A percentile compares a stretch with the other conserved stretches of the same genome.
Conservation (phyloP, 2,888 invertebrate genomes). For the Tachina grossa region DNA sequence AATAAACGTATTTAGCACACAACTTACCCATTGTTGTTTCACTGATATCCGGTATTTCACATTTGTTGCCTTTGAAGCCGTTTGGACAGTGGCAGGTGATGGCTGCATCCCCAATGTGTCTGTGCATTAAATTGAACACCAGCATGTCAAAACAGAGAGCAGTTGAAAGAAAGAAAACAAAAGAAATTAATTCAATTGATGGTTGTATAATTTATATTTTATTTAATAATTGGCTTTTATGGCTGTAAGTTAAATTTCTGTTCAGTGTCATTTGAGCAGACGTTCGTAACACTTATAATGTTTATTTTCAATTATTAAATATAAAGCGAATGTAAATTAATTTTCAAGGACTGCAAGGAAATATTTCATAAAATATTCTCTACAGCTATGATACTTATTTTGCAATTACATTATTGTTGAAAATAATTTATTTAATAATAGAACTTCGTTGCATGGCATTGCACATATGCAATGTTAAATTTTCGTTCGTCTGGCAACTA, state of each 20-base stretch:
- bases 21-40: conserved; percentile 81
- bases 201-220: background rate
- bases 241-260: conserved; percentile 12
- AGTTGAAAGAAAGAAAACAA: background rate
- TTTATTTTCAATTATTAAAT: background rate
- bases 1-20: too few relatives aligned
- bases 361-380: background rate
- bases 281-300: background rate
- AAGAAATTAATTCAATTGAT: conserved; percentile 12
- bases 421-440: too few relatives aligned
- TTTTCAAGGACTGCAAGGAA: too few relatives aligned
- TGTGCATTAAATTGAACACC: conserved; percentile 75
- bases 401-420: too few relatives aligned
- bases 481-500: too few relatives aligned
- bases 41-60: conserved; percentile 85
- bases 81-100: conserved; percentile 88
- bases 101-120: conserved; percentile 90
- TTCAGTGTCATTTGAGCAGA: background rate
- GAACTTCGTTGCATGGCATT: too few relatives aligned
- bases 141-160: background rate
- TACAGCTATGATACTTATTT: background rate
- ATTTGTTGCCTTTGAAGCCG: conserved; percentile 88
- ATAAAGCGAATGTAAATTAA: too few relatives aligned
- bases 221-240: conserved; percentile 6
- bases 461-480: too few relatives aligned